phyloP scores from a whole-genome alignment of 2,113 vertebrate species.

The Aplodontia rufa region DNA sequence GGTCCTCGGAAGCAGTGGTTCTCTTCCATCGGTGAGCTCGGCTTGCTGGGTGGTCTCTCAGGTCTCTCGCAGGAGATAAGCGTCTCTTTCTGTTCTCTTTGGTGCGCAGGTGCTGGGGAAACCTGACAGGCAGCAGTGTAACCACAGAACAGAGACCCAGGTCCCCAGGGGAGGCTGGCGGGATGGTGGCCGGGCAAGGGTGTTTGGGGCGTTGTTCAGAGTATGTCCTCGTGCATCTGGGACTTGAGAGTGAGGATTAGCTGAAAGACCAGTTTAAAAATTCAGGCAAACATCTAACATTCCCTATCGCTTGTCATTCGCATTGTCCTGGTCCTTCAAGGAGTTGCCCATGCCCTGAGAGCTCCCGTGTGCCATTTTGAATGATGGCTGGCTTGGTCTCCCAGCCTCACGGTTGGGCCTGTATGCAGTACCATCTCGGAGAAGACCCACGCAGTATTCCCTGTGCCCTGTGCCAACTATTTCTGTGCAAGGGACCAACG shows the following conservation, averaged over 20 bases:
- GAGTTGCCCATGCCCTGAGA: background rate
- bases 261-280: background rate
- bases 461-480: background rate
- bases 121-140: background rate
- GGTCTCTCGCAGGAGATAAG: background rate
- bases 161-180: background rate
- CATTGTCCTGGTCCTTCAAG: background rate
- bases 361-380: background rate
- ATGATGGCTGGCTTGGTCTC: background rate
- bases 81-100: background rate
- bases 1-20: rapidly evolving
- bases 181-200: background rate
- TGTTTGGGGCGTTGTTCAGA: background rate
- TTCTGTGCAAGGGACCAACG: background rate
- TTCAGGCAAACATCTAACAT: background rate
- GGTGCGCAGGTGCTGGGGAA: background rate
- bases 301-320: background rate
- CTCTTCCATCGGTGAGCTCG: background rate
- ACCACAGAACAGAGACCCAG: background rate
- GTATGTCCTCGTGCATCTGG: background rate
- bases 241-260: background rate
- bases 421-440: rapidly evolving
- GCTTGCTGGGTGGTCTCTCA: background rate
- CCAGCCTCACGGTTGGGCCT: background rate
- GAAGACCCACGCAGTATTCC: slow-evolving; percentile 37